Percentiles rank a stretch among this genome's conserved stretches.
Conservation (phyloP, 2,797 vertebrate species). For the Brachyalestes nurse region DNA sequence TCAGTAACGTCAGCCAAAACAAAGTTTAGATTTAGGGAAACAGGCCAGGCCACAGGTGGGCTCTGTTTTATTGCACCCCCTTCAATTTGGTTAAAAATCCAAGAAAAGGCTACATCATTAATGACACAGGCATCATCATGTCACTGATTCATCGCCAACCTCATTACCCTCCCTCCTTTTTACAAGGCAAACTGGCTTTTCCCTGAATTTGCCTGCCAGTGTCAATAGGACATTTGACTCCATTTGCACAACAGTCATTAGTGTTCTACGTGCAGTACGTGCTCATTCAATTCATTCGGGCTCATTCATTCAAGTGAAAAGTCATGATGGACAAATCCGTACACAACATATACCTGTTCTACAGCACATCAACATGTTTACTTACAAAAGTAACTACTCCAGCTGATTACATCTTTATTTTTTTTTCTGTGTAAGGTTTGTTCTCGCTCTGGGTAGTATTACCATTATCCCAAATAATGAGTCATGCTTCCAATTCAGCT, state of each 20-base stretch:
- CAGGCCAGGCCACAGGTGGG: background rate
- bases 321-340: background rate
- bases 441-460: background rate
- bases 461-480: conserved; percentile 15
- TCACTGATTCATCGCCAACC: conserved; percentile 16
- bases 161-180: conserved; percentile 19
- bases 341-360: background rate
- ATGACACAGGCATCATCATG: background rate
- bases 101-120: background rate
- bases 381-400: background rate
- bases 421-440: background rate
- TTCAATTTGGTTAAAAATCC: background rate
- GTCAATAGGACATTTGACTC: conserved; percentile 27
- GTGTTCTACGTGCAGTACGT: conserved; percentile 15
- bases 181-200: conserved; percentile 16
- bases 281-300: background rate
- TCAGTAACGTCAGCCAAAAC: background rate
- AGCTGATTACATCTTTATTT: background rate
- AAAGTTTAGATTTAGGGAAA: background rate
- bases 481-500: conserved; percentile 18
- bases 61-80: background rate
- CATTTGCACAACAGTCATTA: conserved; percentile 33
- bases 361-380: background rate
- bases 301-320: conserved; percentile 26
- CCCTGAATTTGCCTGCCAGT: conserved; percentile 20